Evolutionary conservation across 2,888 invertebrate genomes (phyloP).

Genomic region (Gisinianus flammeolus): DNA sequence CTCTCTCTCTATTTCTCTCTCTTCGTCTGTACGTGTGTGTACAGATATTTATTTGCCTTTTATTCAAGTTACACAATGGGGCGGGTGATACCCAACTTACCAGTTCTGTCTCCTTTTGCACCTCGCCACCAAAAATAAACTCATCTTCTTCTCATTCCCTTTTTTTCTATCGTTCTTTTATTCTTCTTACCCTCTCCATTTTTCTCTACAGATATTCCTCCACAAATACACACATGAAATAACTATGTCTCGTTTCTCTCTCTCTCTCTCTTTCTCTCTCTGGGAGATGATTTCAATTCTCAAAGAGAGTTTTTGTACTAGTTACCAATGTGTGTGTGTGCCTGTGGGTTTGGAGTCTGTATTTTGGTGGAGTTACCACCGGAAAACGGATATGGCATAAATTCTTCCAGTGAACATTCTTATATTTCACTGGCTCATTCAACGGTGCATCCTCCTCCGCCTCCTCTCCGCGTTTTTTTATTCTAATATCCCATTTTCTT

Average conservation of each 20-base stretch:
- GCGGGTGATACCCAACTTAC: neutral
- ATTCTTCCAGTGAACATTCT: neutral
- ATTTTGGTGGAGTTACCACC: neutral
- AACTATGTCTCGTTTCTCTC: no score
- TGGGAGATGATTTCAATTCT: no score
- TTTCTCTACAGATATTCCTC: neutral
- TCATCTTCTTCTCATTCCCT: slow-evolving; percentile 13
- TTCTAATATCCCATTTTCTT: slow-evolving; percentile 36
- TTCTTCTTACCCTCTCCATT: neutral
- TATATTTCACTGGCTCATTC: slow-evolving; percentile 11
- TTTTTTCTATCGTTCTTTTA: slow-evolving; percentile 34
- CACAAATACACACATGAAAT: no score
- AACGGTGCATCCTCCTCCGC: slow-evolving; percentile 20
- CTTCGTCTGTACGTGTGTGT: neutral
- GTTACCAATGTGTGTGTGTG: neutral
- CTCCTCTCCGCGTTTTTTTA: slow-evolving; percentile 32
- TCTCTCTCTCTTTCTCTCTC: no score
- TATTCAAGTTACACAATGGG: slow-evolving; percentile 28
- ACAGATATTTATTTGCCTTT: slow-evolving; percentile 32
- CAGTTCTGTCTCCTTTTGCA: slow-evolving; percentile 8
- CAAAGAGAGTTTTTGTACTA: no score
- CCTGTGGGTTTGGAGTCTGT: neutral
- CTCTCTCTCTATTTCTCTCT: neutral
- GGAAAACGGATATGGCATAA: slow-evolving; percentile 18
- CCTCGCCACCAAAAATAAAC: slow-evolving; percentile 30